phyloP scores from a whole-genome alignment of 1,140 invertebrate species.

The Hyposmocoma kahamanoa region DNA sequence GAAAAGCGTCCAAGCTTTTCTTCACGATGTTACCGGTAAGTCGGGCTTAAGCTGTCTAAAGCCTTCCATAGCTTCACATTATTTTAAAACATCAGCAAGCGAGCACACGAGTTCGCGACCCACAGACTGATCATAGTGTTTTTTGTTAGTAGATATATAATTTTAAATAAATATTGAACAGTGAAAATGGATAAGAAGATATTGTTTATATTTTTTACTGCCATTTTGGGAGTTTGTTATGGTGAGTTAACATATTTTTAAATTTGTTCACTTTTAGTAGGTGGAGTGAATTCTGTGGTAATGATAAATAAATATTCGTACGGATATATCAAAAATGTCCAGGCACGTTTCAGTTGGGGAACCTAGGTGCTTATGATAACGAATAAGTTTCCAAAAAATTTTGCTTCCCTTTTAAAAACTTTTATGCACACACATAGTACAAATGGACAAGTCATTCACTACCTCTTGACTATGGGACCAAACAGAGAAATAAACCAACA shows the following conservation, averaged over 20 bases:
- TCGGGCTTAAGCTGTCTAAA: conserved; percentile 32
- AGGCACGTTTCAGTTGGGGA: too few relatives aligned
- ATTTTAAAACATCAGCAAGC: conserved; percentile 12
- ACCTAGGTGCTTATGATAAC: too few relatives aligned
- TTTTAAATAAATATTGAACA: conserved; percentile 12
- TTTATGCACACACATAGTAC: too few relatives aligned
- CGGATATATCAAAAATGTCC: too few relatives aligned
- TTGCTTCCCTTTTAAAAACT: too few relatives aligned
- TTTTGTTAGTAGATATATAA: conserved; percentile 1
- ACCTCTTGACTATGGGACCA: too few relatives aligned
- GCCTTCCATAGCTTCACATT: conserved; percentile 41
- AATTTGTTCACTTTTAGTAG: conserved; percentile 4
- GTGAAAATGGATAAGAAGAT: conserved; percentile 36
- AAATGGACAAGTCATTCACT: too few relatives aligned
- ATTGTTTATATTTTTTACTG: conserved; percentile 34
- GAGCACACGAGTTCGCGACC: neutral
- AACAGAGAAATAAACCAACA: too few relatives aligned
- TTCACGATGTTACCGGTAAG: conserved; percentile 40
- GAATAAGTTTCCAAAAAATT: too few relatives aligned
- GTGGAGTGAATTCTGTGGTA: too few relatives aligned
- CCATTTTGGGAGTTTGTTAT: conserved; percentile 33
- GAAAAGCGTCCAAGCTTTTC: conserved; percentile 19
- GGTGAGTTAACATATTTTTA: conserved; percentile 37
- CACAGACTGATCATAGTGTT: conserved; percentile 6
- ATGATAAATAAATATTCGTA: too few relatives aligned